Percentiles rank a stretch among this genome's conserved stretches.
Conservation (phyloP, 92 coral and sea anemone species). For the Epizoanthus fatuus region DNA sequence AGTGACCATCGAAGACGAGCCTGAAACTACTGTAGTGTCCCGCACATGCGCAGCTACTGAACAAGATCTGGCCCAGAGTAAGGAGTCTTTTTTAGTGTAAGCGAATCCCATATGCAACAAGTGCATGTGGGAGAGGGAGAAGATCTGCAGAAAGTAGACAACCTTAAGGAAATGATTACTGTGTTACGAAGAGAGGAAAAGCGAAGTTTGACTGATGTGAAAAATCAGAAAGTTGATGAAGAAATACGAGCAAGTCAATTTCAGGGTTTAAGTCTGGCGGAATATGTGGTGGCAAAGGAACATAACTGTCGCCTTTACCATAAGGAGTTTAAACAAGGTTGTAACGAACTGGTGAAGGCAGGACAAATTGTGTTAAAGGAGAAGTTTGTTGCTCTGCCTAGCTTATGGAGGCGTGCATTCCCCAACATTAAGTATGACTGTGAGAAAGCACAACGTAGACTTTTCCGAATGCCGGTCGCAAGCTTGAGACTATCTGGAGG, state of each 20-base stretch:
- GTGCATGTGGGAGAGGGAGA: conserved; percentile 13
- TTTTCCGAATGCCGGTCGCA: conserved; percentile 65
- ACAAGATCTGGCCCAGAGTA: not conserved
- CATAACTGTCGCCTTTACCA: conserved; percentile 31
- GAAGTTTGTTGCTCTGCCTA: conserved; percentile 57
- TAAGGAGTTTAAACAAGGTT: conserved; percentile 27
- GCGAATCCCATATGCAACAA: conserved; percentile 1
- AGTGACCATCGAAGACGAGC: not conserved
- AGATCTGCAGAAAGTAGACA: not conserved
- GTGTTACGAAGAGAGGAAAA: conserved; percentile 36
- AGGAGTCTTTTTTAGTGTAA: conserved; percentile 27
- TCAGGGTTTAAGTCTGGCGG: conserved; percentile 8
- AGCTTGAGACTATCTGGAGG: conserved; percentile 15
- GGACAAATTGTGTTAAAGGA: conserved; percentile 40
- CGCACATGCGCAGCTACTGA: not conserved
- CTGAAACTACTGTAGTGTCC: not conserved
- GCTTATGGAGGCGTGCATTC: conserved; percentile 64
- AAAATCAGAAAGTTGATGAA: conserved; percentile 32
- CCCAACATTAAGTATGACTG: conserved; percentile 54
- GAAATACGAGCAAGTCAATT: conserved; percentile 50
- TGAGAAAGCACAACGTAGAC: conserved; percentile 67
- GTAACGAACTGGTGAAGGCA: conserved; percentile 28
- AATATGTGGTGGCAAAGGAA: conserved; percentile 43
- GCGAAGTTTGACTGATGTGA: conserved; percentile 23
- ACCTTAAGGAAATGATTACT: not conserved